phyloP scores from a whole-genome alignment of 1,140 invertebrate species.

The Drosophila mojavensis region DNA sequence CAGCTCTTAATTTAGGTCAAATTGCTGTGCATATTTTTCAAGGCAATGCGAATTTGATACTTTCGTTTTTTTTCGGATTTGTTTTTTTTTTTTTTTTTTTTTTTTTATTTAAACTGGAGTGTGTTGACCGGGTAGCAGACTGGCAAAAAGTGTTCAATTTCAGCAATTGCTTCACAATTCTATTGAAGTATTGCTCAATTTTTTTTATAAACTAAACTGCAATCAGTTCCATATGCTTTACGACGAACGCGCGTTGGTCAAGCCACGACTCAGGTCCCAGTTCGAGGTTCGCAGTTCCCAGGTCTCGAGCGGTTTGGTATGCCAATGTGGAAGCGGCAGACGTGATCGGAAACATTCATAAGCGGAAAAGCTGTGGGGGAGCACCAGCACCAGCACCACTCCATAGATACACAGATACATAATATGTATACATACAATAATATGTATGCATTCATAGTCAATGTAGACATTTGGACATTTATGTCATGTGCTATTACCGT shows the following conservation, averaged over 20 bases:
- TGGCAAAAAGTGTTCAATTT: constrained; percentile 66
- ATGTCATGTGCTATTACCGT: constrained; percentile 67
- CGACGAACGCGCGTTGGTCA: neutral
- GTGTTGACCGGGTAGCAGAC: constrained; percentile 34
- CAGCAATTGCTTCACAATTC: constrained; percentile 55
- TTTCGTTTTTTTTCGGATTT: constrained; percentile 54
- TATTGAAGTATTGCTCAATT: constrained; percentile 64
- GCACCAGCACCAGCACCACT: neutral
- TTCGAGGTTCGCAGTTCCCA: constrained; percentile 13
- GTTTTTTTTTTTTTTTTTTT: constrained; percentile 21
- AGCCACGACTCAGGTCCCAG: constrained; percentile 12
- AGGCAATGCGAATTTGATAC: constrained; percentile 77
- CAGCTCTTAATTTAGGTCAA: constrained; percentile 66
- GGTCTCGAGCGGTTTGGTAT: constrained; percentile 41
- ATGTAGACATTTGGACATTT: constrained; percentile 58
- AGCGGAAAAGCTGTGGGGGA: constrained; percentile 71
- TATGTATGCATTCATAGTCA: neutral
- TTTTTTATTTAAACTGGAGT: constrained; percentile 16
- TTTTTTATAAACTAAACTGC: constrained; percentile 46
- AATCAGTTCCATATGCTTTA: constrained; percentile 57
- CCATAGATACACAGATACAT: neutral
- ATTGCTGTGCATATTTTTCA: constrained; percentile 67
- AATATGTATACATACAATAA: neutral
- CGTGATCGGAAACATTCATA: constrained; percentile 78
- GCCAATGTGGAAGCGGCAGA: constrained; percentile 50